Conservation (phyloP, 2,888 invertebrate species). For the Ectemnius continuus region DNA sequence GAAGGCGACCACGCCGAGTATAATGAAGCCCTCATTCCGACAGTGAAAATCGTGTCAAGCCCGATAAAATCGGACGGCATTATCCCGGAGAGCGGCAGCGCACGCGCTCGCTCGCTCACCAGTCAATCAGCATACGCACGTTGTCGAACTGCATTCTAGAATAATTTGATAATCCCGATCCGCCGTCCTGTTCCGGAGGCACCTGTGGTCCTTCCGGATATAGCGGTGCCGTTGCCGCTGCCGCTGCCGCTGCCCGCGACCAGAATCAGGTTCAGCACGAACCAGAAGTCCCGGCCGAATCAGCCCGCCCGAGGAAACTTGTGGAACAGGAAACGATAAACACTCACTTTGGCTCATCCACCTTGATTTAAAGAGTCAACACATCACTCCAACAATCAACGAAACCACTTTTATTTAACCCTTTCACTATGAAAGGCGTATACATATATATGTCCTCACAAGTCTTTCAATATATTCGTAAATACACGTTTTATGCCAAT, state of each 20-base stretch:
- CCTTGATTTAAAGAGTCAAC: no score
- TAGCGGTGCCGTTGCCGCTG: not conserved
- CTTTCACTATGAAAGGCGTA: no score
- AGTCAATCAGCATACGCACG: not conserved
- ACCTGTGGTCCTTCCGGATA: conserved; percentile 7
- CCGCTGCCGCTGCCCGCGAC: not conserved
- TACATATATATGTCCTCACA: no score
- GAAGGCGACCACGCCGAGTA: no score
- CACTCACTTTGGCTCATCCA: not conserved
- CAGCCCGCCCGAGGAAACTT: not conserved
- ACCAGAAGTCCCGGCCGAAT: not conserved
- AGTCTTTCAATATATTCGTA: no score
- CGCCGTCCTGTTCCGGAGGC: not conserved
- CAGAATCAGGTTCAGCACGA: not conserved
- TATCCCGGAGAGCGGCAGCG: not conserved
- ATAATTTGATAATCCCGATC: conserved; percentile 9
- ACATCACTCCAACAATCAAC: no score
- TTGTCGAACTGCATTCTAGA: conserved; percentile 1
- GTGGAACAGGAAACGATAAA: conserved; percentile 2
- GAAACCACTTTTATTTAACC: no score
- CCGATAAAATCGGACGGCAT: not conserved
- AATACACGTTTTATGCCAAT: no score
- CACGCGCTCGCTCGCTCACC: not conserved
- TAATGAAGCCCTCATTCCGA: no score
- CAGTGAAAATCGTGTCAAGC: conserved; percentile 7